Conservation (phyloP, 1,140 invertebrate genomes). For the Drosophila orena region DNA sequence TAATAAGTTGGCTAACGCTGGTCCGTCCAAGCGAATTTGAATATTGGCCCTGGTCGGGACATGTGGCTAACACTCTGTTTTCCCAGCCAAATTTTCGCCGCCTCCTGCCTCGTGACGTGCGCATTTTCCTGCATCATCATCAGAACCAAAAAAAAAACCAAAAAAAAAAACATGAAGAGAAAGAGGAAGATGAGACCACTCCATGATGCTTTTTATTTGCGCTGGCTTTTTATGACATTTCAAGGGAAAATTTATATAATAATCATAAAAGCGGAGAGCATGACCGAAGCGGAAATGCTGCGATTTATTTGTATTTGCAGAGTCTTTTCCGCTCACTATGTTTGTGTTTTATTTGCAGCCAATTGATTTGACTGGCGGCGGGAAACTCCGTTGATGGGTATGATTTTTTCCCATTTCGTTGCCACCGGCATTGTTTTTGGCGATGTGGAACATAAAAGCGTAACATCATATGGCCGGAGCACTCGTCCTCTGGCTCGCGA, state of each 20-base stretch:
- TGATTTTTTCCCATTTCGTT: conserved; percentile 10
- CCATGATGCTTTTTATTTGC: conserved; percentile 64
- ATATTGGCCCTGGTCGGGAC: conserved; percentile 49
- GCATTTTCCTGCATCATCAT: conserved; percentile 46
- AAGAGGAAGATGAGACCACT: conserved; percentile 38
- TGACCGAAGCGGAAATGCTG: conserved; percentile 76
- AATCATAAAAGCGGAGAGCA: conserved; percentile 78
- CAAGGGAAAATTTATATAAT: conserved; percentile 76
- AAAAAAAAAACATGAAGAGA: conserved; percentile 9
- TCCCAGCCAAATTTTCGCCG: neutral
- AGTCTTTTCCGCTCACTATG: conserved; percentile 47
- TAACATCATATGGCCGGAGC: conserved; percentile 50
- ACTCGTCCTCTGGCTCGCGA: conserved; percentile 29
- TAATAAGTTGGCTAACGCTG: conserved; percentile 55
- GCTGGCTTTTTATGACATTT: conserved; percentile 65
- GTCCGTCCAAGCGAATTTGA: conserved; percentile 54
- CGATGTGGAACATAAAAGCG: conserved; percentile 67
- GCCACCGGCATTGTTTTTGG: conserved; percentile 53
- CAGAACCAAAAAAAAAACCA: neutral
- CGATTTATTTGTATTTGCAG: conserved; percentile 79
- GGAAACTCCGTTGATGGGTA: conserved; percentile 19
- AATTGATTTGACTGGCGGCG: conserved; percentile 74
- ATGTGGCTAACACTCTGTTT: conserved; percentile 34
- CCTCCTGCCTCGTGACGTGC: conserved; percentile 50
- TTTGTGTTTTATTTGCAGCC: conserved; percentile 70